Evolutionary conservation across 2,888 invertebrate species (phyloP), one percentile per base, ranked within the genome.

Genomic region (Spialia ferax): DNA sequence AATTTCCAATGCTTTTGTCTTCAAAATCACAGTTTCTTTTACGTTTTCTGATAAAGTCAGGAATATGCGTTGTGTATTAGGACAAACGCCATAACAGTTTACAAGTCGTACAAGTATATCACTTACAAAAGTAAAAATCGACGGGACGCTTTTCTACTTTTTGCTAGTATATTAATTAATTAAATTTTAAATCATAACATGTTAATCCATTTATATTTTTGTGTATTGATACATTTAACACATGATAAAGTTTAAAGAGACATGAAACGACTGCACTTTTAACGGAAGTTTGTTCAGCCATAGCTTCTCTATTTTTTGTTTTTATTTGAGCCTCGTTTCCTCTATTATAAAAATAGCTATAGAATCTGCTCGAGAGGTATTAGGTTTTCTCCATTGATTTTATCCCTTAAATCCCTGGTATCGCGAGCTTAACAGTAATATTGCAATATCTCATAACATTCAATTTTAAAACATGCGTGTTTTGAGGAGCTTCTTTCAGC

Each of bases 61-160:
- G 80, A 84, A 83, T 89, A 88, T 89, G 91, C 92, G 91, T 91
- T 91, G 91, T 91, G 88, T 89, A 86, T 87, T 80, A 80, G 80
- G 83, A 87, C 84, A 90, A 91, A 91, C 91, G 91, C 91, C 91
- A 91, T 91, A 91, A 89, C 90, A 91, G 91, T 89, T 90, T 89
- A 87, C 79, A 77, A 80, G 70, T 74, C 73, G 73, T 68, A 77
- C 79, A 78, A 77, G 60, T 70, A 67, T 67, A 70, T 42, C 57
- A 75, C 77, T 77, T 68, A 63, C 35, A 69, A 62, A 63, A 57
- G 8, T 20, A 52, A 57, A 11, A 15, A 52, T 55, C 32, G 38
- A 32, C 50, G 23, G 35, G 22, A 62, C 20, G 7, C 23, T 2
- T 29, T 26, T 48, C 35, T 38, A 11, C 15, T 18, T 13, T n/a